Base-by-base conservation (phyloP, 2,888 invertebrate species). In the Yponomeuta evonymella region DNA sequence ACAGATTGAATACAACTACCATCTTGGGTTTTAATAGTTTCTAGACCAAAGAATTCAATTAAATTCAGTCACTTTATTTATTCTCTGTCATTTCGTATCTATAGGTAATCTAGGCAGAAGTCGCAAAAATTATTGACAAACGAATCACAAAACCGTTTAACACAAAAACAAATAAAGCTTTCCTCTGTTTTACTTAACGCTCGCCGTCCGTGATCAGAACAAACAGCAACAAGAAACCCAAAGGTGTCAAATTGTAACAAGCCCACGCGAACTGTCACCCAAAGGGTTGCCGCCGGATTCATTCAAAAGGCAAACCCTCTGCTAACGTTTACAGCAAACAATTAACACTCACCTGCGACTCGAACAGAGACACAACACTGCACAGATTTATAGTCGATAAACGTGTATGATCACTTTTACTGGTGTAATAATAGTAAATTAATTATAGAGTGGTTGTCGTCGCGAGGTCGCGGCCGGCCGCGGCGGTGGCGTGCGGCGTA, bases 311-410 rank as follows among this genome's bases (percentile, higher is more conserved):
- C 87, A 89, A 90, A 91, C 86, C 62, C 70, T 83, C 87, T 85
- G 84, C 85, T 80, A 83, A 82, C 84, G 84, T 58, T 58, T 58
- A 85, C 83, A 83, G 83, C 51, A 58, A 86, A 80, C 89, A 91
- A 91, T 91, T 90, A 91, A 86, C 91, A 91, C 92, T 91, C 89
- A 92, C 92, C 92, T 90, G 90, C 79, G 87, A 91, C 88, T 86
- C 85, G 88, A 89, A 85, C 64, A 63, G 69, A 69, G 66, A 43
- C 90, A 89, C 89, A 85, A 85, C 88, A 89, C 89, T 84, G 83
- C 86, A 88, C 89, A 88, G 89, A 87, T 91, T 90, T 89, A 90
- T 88, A 83, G 91, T 87, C 88, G 87, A 90, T 90, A 89, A 90
- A 90, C 89, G 86, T 80, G 86, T 88, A 89, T 89, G 87, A 91